These are phyloP conservation scores for Rhagium mordax DNA, from an alignment of 2,888 invertebrate species.

Conservation along the genomic window DNA sequence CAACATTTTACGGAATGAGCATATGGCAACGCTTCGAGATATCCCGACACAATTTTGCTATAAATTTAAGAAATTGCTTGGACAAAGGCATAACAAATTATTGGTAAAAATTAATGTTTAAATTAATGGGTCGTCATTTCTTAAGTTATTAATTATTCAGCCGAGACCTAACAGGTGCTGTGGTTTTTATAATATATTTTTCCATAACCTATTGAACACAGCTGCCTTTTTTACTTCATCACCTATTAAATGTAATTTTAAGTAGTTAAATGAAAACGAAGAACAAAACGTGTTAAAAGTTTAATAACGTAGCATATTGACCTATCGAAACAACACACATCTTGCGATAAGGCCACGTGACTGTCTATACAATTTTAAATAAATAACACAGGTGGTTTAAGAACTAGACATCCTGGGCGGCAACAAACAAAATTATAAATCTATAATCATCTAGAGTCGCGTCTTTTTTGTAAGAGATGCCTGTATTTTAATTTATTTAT, in stretches of 20 bases:
- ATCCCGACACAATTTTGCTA: not conserved
- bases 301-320: not conserved
- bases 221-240: not conserved
- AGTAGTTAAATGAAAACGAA: not conserved
- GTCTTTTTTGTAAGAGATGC: not conserved
- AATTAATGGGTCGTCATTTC: not conserved
- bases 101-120: not conserved
- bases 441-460: not conserved
- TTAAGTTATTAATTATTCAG: not conserved
- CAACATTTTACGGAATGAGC: no score
- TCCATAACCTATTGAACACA: not conserved
- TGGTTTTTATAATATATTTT: not conserved
- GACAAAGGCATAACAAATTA: not conserved
- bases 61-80: not conserved
- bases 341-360: not conserved
- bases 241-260: not conserved
- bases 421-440: conserved; percentile 1
- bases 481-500: not conserved
- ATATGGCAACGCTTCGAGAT: no score
- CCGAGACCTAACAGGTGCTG: not conserved
- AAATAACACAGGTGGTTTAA: conserved; percentile 4
- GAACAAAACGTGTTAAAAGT: conserved; percentile 1
- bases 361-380: not conserved
- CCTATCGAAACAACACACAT: not conserved
- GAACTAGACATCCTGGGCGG: not conserved